Base-by-base conservation (phyloP, 2,797 vertebrate genomes). In the Gymnothorax reevesii region DNA sequence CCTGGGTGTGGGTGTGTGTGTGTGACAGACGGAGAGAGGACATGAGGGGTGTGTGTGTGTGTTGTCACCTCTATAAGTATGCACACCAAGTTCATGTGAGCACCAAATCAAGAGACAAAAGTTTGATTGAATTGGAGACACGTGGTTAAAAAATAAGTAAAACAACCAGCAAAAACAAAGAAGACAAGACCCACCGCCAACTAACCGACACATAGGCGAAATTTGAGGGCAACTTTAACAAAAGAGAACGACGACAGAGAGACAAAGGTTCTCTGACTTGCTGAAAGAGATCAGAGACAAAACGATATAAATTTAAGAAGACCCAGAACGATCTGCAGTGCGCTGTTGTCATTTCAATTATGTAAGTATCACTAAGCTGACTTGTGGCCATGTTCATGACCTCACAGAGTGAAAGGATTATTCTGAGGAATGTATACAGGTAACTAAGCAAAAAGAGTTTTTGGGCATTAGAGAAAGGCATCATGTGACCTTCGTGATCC, bases 401-500 rank as follows among this genome's bases (percentile, higher is more conserved):
- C 25, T 54, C 7, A 13, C 55, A 13, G 22, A 57, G 25, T 25
- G 57, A 9, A 20, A 55, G 49, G 55, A 83, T 15, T 55, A n/a
- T 83, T 57, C n/a, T n/a, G 79, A 71, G 82, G 79, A 42, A 7
- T 66, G 60, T 59, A 17, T 83, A 69, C 62, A 73, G 64, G 57
- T 42, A 69, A n/a, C 82, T 22, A 66, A 22, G 7, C 20, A 64
- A 66, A 66, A 66, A 1, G 42, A 13, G 60, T 20, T 62, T 57
- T 22, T 2, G 22, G 64, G 55, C 75, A 79, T 22, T 79, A 25
- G 60, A 73, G 71, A 49, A 15, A 0, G 86, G 57, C 15, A 57
- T 5, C 57, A 54, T 52, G 55, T n/a, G 49, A 20, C 75, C 75
- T 52, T 62, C 83, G 25, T 86, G 25, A 66, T 62, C 64, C 55